Base-by-base conservation (phyloP, 1,140 invertebrate species). In the Ganaspis sp. region DNA sequence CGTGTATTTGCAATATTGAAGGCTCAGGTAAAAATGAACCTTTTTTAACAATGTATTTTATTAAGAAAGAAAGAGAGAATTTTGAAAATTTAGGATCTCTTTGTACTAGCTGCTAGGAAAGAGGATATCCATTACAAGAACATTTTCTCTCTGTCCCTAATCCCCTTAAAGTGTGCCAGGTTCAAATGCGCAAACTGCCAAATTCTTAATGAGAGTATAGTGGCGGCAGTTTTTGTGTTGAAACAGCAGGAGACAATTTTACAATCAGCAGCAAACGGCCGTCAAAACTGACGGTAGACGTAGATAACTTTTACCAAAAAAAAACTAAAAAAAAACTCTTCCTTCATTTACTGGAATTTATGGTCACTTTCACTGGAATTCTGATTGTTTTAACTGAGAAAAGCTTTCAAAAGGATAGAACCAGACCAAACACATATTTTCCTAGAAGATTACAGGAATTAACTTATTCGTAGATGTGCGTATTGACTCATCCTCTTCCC, bases 111-210 rank as follows among this genome's bases (percentile, higher is more conserved):
- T 64, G 26, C 12, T 64, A 64, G 26, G 58, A 15, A 64, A 21
- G 26, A 29, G 54, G 58, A 64, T 64, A 64, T 64, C 58, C 23
- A 64, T 64, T 64, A 29, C 58, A 64, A 9, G n/a, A 64, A 64
- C 23, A 64, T 12, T 49, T 29, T n/a, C 23, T 34, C 58, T 34
- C 58, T 26, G 26, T 15, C 23, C n/a, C 6, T 64, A 64, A 64
- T 64, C 58, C n/a, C 23, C 58, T 64, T 64, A 64, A 64, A 64
- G 15, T 29, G 12, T 15, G 12, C 58, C 15, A 15, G 58, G 9
- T 64, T 26, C n/a, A 64, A 26, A 29, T 64, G 23, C n/a, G n/a
- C 23, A 29, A 8, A 34, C 58, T 64, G 15, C 26, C 12, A 64
- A 64, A 64, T 64, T 26, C 11, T 29, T 64, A 64, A 64, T 64